These are phyloP conservation scores for Sussaba pulchella DNA, from an alignment of 2,888 invertebrate species.

Conservation along the genomic window DNA sequence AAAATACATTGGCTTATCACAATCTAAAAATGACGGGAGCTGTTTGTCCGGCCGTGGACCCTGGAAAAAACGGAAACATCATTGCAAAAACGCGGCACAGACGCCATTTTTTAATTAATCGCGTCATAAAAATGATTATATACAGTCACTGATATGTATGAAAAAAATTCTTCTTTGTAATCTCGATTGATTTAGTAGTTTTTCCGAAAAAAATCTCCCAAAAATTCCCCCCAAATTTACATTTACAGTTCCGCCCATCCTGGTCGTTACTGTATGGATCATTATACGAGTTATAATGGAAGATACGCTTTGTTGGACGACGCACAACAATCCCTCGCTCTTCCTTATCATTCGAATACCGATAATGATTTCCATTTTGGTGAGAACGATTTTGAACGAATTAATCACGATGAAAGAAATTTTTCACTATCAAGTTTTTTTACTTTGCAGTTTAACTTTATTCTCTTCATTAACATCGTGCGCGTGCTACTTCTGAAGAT, in stretches of 20 bases:
- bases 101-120: no score
- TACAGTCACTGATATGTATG: no score
- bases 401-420: neutral
- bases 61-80: no score
- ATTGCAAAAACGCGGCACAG: no score
- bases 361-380: conserved; percentile 86
- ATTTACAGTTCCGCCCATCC: conserved; percentile 86
- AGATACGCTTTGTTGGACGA: conserved; percentile 87
- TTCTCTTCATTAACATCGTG: conserved; percentile 87
- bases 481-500: conserved; percentile 86
- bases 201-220: no score
- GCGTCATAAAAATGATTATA: no score
- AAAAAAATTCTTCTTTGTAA: no score
- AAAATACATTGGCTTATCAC: no score
- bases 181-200: no score
- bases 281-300: conserved; percentile 85
- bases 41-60: no score
- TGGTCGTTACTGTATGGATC: conserved; percentile 87
- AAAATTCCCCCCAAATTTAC: no score
- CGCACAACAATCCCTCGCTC: conserved; percentile 84
- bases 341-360: conserved; percentile 87
- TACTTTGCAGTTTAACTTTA: conserved; percentile 86
- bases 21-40: no score
- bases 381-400: conserved; percentile 78
- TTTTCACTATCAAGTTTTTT: neutral